These are phyloP conservation scores for Drosophila neocordata DNA, from an alignment of 1,140 invertebrate species.

Conservation along the genomic window DNA sequence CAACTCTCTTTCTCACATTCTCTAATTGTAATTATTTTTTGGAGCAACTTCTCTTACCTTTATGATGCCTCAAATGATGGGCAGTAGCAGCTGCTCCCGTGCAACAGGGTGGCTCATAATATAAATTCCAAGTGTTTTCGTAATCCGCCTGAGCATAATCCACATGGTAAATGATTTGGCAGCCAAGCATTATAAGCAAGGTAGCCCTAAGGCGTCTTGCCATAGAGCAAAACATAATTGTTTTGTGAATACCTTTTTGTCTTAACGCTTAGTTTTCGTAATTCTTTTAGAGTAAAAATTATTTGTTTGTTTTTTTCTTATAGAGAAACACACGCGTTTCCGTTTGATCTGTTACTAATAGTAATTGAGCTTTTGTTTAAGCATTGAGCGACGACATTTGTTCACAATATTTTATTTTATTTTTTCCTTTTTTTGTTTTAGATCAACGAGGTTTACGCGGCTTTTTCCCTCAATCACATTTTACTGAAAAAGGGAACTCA, in stretches of 20 bases:
- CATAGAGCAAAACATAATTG: conserved; percentile 29
- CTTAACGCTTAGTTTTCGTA: conserved; percentile 21
- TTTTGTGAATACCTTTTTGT: not conserved
- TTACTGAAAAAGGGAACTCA: conserved; percentile 36
- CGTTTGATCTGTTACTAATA: not conserved
- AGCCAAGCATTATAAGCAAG: conserved; percentile 58
- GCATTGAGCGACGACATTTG: conserved; percentile 7
- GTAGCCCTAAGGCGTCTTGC: conserved; percentile 34
- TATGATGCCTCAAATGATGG: conserved; percentile 85
- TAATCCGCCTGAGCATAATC: conserved; percentile 81
- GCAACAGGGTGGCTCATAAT: conserved; percentile 86
- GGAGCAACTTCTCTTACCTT: conserved; percentile 84
- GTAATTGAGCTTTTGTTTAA: conserved; percentile 6
- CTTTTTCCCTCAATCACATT: conserved; percentile 11
- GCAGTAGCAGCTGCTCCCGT: conserved; percentile 79
- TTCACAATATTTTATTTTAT: not conserved
- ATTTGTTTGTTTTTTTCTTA: not conserved
- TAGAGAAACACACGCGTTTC: not conserved
- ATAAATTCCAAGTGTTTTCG: conserved; percentile 86
- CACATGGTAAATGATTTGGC: conserved; percentile 64
- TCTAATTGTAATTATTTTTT: not conserved
- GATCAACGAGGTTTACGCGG: not conserved
- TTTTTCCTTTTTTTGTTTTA: not conserved
- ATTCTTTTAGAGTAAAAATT: too few species aligned
- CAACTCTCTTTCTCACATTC: not conserved